phyloP scores from a whole-genome alignment of 2,113 vertebrate genomes.

The Tenebrosternarchus preto region DNA sequence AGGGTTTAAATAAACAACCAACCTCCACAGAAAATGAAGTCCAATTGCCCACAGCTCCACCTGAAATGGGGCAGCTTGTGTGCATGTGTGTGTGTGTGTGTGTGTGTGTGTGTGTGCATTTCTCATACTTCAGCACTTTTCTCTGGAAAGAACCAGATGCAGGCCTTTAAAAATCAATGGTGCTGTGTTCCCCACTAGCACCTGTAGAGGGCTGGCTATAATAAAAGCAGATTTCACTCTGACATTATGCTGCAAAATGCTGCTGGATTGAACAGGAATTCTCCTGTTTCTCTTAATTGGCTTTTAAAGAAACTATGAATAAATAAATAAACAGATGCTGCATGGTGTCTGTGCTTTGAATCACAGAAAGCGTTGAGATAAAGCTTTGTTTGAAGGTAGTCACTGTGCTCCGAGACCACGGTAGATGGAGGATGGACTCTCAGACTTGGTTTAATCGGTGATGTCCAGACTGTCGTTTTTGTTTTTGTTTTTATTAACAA shows the following conservation, averaged over 20 bases:
- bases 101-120: conserved; percentile 1
- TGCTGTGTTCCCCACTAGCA: not conserved
- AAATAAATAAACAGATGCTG: too few species aligned
- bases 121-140: conserved; percentile 35
- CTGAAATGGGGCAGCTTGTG: not conserved
- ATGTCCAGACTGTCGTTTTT: too few species aligned
- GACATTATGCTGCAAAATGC: not conserved
- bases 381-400: too few species aligned
- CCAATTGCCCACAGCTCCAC: not conserved
- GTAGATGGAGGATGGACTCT: too few species aligned
- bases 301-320: too few species aligned
- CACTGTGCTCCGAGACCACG: too few species aligned
- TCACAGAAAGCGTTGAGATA: too few species aligned
- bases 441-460: too few species aligned
- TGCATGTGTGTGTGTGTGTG: not conserved
- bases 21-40: conserved; percentile 4
- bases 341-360: too few species aligned
- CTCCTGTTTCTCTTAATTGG: not conserved
- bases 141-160: conserved; percentile 27
- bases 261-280: not conserved
- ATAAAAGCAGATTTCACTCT: not conserved
- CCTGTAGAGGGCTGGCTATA: not conserved
- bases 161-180: conserved; percentile 25
- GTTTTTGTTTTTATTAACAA: too few species aligned
- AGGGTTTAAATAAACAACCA: conserved; percentile 10